A percentile compares a stretch with the other conserved stretches of the same genome.
Evolutionary conservation across 2,113 vertebrate genomes (phyloP).

Genomic region (Tupaia chinensis): DNA sequence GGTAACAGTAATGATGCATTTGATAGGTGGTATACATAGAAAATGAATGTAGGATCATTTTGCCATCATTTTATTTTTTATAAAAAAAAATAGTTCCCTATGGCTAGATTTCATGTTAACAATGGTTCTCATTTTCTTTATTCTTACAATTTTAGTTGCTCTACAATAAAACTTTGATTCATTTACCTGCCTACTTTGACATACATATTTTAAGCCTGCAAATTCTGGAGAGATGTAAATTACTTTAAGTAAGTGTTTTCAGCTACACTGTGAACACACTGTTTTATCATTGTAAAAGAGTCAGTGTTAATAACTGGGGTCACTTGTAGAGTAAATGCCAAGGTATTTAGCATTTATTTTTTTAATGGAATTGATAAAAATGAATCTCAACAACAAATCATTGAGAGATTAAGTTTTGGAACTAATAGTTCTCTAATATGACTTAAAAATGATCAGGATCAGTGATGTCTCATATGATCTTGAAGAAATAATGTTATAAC

Average conservation of each 20-base stretch:
- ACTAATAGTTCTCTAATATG: not conserved
- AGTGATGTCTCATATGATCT: not conserved
- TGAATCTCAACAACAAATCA: not conserved
- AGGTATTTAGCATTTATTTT: not conserved
- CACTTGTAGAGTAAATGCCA: slow-evolving; percentile 14
- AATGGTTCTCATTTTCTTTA: slow-evolving; percentile 59
- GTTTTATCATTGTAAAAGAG: slow-evolving; percentile 73
- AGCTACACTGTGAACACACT: slow-evolving; percentile 67
- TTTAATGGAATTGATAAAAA: not conserved
- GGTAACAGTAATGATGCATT: slow-evolving; percentile 71
- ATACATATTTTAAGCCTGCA: slow-evolving; percentile 69
- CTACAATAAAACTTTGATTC: slow-evolving; percentile 76
- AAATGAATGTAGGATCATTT: slow-evolving; percentile 78
- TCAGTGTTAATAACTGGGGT: not conserved
- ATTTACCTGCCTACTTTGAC: slow-evolving; percentile 77
- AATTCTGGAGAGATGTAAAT: slow-evolving; percentile 67
- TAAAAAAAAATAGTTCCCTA: slow-evolving; percentile 34
- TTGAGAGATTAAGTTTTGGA: not conserved
- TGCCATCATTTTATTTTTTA: slow-evolving; percentile 37
- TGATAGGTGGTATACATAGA: slow-evolving; percentile 70
- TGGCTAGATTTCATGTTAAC: slow-evolving; percentile 81
- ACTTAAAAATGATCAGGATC: not conserved
- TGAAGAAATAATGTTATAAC: not conserved
- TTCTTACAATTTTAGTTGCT: slow-evolving; percentile 75
- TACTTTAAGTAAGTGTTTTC: slow-evolving; percentile 78